Evolutionary conservation across 2,888 invertebrate species (phyloP).

Genomic region (Ichneumoninae sp.): DNA sequence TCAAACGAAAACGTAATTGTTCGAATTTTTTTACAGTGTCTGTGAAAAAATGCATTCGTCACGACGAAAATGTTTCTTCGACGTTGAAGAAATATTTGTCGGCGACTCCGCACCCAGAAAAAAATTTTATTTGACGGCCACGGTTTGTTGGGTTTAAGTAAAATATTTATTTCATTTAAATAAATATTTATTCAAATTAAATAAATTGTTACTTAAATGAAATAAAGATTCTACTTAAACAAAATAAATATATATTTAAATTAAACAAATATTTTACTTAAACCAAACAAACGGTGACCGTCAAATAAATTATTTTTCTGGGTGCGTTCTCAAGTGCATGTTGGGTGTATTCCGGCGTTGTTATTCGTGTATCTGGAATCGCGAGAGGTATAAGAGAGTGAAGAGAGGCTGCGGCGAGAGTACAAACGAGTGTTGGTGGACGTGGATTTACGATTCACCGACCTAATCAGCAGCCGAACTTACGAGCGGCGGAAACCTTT

Average conservation of each 20-base stretch:
- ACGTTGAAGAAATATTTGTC: neutral
- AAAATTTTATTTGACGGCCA: too few species aligned
- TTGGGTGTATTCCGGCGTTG: slow-evolving; percentile 28
- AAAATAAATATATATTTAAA: too few species aligned
- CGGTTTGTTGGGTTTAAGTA: too few species aligned
- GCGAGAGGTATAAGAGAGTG: neutral
- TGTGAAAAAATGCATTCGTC: too few species aligned
- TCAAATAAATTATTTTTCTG: too few species aligned
- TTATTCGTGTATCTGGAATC: slow-evolving; percentile 43
- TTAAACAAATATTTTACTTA: too few species aligned
- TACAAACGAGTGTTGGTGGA: slow-evolving; percentile 47
- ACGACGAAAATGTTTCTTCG: neutral
- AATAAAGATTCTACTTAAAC: too few species aligned
- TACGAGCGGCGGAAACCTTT: slow-evolving; percentile 57
- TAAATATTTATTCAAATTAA: too few species aligned
- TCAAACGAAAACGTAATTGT: neutral
- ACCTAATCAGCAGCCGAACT: slow-evolving; percentile 59
- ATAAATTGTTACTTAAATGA: too few species aligned
- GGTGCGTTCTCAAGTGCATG: slow-evolving; percentile 4
- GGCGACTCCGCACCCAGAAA: neutral
- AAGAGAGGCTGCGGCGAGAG: slow-evolving; percentile 25
- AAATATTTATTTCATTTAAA: too few species aligned
- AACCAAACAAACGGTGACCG: too few species aligned
- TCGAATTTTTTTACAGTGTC: too few species aligned
- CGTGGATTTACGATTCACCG: slow-evolving; percentile 63